Percentiles rank a stretch among this genome's conserved stretches.
These are phyloP conservation scores for Amphiprion ocellaris DNA, from an alignment of 2,113 vertebrate genomes.

Conservation along the genomic window DNA sequence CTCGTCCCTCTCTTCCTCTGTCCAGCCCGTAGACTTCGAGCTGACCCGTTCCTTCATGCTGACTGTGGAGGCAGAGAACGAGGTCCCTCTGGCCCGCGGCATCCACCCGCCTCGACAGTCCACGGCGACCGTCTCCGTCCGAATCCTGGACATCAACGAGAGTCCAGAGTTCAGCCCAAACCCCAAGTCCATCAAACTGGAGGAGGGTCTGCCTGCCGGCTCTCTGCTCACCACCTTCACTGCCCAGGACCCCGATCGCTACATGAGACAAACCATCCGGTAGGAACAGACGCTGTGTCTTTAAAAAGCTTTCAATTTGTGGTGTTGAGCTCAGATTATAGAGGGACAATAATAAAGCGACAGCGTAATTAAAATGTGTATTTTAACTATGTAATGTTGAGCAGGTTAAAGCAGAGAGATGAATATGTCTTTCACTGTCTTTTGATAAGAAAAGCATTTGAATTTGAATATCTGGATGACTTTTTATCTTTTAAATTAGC, in stretches of 20 bases:
- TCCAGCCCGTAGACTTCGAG: slow-evolving; percentile 96
- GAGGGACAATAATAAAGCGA: no score
- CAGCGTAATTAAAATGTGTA: background rate
- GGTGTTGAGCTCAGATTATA: no score
- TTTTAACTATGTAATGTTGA: background rate
- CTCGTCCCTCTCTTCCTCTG: background rate
- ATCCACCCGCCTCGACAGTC: slow-evolving; percentile 95
- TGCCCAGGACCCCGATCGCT: slow-evolving; percentile 94
- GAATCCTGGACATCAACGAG: slow-evolving; percentile 95
- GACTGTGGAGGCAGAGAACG: slow-evolving; percentile 94
- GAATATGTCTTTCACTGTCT: no score
- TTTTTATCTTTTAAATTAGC: slow-evolving; percentile 11
- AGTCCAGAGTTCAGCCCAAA: slow-evolving; percentile 94
- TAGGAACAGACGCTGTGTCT: slow-evolving; percentile 57
- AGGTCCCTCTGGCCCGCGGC: slow-evolving; percentile 92
- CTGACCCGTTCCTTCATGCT: slow-evolving; percentile 92
- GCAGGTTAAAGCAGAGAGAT: no score
- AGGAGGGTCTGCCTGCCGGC: slow-evolving; percentile 91
- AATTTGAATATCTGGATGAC: no score
- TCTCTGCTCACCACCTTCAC: slow-evolving; percentile 89
- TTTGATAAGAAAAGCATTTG: no score
- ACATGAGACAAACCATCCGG: slow-evolving; percentile 91
- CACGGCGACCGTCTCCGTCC: slow-evolving; percentile 94
- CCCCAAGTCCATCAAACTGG: slow-evolving; percentile 92
- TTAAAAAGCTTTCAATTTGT: background rate